phyloP scores from a whole-genome alignment of 2,113 vertebrate species.

The Semicossyphus pulcher region DNA sequence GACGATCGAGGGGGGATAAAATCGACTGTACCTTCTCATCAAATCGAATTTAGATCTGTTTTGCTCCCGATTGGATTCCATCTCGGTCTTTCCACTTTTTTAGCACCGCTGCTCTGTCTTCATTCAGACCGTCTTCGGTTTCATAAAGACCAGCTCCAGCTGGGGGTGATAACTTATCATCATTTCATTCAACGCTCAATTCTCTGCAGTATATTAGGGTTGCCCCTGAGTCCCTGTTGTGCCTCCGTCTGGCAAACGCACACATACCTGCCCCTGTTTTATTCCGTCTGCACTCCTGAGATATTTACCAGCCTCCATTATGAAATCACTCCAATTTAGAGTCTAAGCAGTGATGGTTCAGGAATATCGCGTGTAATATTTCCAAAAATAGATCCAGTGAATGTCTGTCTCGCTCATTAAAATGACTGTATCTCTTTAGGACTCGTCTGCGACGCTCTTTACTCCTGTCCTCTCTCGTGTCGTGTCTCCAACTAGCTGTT shows the following conservation, averaged over 20 bases:
- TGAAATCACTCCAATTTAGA: constrained; percentile 2
- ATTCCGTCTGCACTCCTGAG: constrained; percentile 16
- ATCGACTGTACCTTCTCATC: constrained; percentile 3
- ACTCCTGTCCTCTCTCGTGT: constrained; percentile 42
- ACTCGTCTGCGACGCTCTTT: constrained; percentile 37
- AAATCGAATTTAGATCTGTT: constrained; percentile 36
- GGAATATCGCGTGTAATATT: constrained; percentile 20
- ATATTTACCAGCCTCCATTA: constrained; percentile 18
- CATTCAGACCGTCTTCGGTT: constrained; percentile 48
- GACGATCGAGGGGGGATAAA: not conserved
- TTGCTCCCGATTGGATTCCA: constrained; percentile 28
- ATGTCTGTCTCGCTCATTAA: constrained; percentile 21
- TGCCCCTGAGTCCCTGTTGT: constrained; percentile 64
- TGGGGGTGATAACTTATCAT: constrained; percentile 60
- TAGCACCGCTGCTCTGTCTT: constrained; percentile 51
- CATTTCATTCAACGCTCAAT: constrained; percentile 41
- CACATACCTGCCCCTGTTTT: constrained; percentile 30
- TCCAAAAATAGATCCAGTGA: constrained; percentile 19
- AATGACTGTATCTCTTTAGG: constrained; percentile 22
- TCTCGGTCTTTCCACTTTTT: constrained; percentile 38
- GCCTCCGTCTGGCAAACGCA: constrained; percentile 32
- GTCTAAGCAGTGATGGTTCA: not conserved
- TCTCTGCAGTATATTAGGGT: constrained; percentile 51
- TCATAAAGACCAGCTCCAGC: constrained; percentile 52
- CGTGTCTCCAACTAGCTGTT: constrained; percentile 58